phyloP scores from a whole-genome alignment of 2,113 vertebrate genomes.

The Mola mola region DNA sequence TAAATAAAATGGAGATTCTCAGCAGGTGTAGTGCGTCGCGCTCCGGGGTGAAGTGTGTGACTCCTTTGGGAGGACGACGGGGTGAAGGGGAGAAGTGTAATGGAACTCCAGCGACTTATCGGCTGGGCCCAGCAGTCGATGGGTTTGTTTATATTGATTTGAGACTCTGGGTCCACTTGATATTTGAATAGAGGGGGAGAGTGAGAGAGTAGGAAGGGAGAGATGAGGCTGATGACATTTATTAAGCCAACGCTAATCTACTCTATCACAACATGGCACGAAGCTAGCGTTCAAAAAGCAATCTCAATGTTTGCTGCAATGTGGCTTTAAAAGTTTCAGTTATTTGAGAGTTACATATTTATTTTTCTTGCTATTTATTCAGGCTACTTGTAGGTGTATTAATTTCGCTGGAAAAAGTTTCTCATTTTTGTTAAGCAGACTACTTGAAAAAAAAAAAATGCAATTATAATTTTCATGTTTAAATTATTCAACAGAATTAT shows the following conservation, averaged over 20 bases:
- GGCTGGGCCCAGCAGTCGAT: conserved; percentile 48
- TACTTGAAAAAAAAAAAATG: too few relatives aligned
- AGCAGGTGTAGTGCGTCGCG: conserved; percentile 23
- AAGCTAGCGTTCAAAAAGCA: too few relatives aligned
- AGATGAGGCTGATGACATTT: neutral
- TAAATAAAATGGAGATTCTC: conserved; percentile 60
- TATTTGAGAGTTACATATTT: too few relatives aligned
- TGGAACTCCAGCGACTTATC: conserved; percentile 69
- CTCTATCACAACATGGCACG: conserved; percentile 35
- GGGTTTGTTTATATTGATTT: conserved; percentile 71
- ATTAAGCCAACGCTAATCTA: neutral
- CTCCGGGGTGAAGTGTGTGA: conserved; percentile 54
- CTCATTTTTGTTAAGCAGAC: too few relatives aligned
- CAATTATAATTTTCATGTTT: too few relatives aligned
- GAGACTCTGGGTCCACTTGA: conserved; percentile 57
- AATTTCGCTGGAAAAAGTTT: too few relatives aligned
- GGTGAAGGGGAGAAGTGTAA: conserved; percentile 55
- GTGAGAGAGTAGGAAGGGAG: neutral
- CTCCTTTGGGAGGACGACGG: conserved; percentile 38
- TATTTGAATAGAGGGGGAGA: conserved; percentile 56
- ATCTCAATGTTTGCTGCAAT: too few relatives aligned
- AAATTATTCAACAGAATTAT: too few relatives aligned
- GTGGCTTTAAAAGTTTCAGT: too few relatives aligned
- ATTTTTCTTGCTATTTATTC: too few relatives aligned
- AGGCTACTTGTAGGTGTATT: too few relatives aligned